phyloP scores from a whole-genome alignment of 1,140 invertebrate species.

The Drosophila parabipectinata region DNA sequence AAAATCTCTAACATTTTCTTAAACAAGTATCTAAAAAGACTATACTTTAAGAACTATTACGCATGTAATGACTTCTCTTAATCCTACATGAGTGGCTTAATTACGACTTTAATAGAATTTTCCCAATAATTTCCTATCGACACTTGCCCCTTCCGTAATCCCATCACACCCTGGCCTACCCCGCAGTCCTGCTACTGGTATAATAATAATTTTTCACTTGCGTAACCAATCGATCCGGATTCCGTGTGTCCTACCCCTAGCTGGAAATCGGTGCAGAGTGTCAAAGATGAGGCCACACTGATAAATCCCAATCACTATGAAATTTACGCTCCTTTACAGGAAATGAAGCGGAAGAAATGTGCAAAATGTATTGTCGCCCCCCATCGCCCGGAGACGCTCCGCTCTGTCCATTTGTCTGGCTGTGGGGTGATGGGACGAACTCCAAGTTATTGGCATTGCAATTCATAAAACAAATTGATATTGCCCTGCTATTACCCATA shows the following conservation, averaged over 20 bases:
- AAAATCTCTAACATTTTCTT: too few species aligned
- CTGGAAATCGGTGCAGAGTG: slow-evolving; percentile 55
- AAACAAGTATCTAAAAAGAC: too few species aligned
- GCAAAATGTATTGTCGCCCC: slow-evolving; percentile 74
- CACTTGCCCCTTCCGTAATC: background rate
- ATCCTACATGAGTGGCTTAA: too few species aligned
- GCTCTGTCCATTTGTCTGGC: slow-evolving; percentile 14
- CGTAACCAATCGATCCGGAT: slow-evolving; percentile 79
- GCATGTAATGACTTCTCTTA: too few species aligned
- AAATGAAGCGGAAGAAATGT: slow-evolving; percentile 83
- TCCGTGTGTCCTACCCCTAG: slow-evolving; percentile 61
- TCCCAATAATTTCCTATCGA: too few species aligned
- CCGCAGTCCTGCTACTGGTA: slow-evolving; percentile 6
- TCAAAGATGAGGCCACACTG: slow-evolving; percentile 81
- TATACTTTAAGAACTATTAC: too few species aligned
- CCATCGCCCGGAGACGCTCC: slow-evolving; percentile 5
- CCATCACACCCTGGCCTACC: slow-evolving; percentile 26
- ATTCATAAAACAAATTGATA: slow-evolving; percentile 83
- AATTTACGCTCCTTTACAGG: slow-evolving; percentile 81
- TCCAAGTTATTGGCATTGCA: slow-evolving; percentile 78
- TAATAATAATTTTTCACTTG: slow-evolving; percentile 80
- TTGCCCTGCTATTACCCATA: slow-evolving; percentile 73
- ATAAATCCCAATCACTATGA: slow-evolving; percentile 83
- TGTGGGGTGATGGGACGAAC: slow-evolving; percentile 32
- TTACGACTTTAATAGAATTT: background rate